Base-by-base conservation (phyloP, 2,113 vertebrate species). In the Ptychochromis oligacanthus region DNA sequence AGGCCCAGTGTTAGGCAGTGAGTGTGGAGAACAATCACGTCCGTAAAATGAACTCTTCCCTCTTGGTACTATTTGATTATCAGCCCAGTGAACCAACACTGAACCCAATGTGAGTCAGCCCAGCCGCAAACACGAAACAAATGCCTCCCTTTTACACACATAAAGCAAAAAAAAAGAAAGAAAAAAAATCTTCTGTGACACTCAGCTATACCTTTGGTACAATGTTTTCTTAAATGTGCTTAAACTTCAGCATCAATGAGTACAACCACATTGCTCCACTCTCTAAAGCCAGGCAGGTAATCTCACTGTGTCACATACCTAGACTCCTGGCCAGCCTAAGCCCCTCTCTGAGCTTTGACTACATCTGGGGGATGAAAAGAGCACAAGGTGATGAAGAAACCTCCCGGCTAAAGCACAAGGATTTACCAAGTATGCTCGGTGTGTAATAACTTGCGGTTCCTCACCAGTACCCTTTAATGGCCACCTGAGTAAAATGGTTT, bases 401-500 rank as follows among this genome's bases (percentile, higher is more conserved):
- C 88, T 86, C 65, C 72, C 1, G 22, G 89, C 60, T 28, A 87
- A 82, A 57, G 72, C 80, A 74, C 4, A 55, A 72, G 83, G 92
- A 93, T 93, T 94, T 90, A 89, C 57, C 4, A 67, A 88, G 75
- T 36, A 79, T 24, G 80, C 86, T 80, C 20, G 13, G 72, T 86
- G 65, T 77, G 82, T 90, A 92, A 93, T 85, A 89, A 89, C 88
- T 86, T 22, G 58, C 12, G 26, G 81, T 78, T 87, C 52, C 84
- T 88, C 78, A 81, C 70, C 75, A 59, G 55, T 75, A 74, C 81
- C 65, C 77, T 89, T 91, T 91, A 89, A 93, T 91, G 79, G 92
- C 87, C 90, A 90, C 86, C 88, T 88, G 87, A 87, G 87, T 67
- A 86, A 91, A 92, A 91, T 22, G 80, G 82, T 87, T 90, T 86